These are phyloP conservation scores for Drosophila bocki DNA, from an alignment of 1,140 invertebrate species.

Conservation along the genomic window DNA sequence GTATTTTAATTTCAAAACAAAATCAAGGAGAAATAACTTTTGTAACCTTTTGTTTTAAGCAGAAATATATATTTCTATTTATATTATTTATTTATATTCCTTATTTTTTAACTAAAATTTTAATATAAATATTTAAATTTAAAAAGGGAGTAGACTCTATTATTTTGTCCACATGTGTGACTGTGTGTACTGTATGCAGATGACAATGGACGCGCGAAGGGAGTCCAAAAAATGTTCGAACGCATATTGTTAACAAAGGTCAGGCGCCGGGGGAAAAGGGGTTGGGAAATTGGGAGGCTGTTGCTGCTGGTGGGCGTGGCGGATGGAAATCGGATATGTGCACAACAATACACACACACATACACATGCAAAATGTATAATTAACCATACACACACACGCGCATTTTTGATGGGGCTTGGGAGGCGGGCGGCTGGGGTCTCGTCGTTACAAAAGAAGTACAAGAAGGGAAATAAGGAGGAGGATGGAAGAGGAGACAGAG, in stretches of 20 bases:
- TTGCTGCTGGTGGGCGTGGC: slow-evolving; percentile 8
- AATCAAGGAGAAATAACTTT: background rate
- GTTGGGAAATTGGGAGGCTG: slow-evolving; percentile 4
- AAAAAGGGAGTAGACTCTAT: background rate
- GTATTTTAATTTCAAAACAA: too few relatives aligned
- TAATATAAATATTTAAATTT: background rate
- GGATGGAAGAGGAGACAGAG: background rate
- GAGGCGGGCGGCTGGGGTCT: background rate
- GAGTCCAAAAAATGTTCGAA: slow-evolving; percentile 57
- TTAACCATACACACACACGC: slow-evolving; percentile 66
- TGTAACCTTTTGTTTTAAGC: background rate
- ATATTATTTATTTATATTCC: background rate
- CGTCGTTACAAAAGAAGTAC: slow-evolving; percentile 33
- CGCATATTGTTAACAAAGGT: slow-evolving; percentile 75
- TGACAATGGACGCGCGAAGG: slow-evolving; percentile 32
- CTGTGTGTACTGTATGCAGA: slow-evolving; percentile 2
- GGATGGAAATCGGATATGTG: slow-evolving; percentile 70
- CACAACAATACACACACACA: slow-evolving; percentile 33
- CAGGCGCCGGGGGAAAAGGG: slow-evolving; percentile 18
- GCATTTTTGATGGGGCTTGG: slow-evolving; percentile 1
- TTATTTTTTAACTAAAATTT: too few relatives aligned
- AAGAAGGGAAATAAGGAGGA: slow-evolving; percentile 6
- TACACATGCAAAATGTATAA: slow-evolving; percentile 73
- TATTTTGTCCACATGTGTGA: background rate
- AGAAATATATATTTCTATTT: too few relatives aligned